These are phyloP conservation scores for Leontopithecus rosalia DNA, from an alignment of 2,797 vertebrate species.

Conservation along the genomic window DNA sequence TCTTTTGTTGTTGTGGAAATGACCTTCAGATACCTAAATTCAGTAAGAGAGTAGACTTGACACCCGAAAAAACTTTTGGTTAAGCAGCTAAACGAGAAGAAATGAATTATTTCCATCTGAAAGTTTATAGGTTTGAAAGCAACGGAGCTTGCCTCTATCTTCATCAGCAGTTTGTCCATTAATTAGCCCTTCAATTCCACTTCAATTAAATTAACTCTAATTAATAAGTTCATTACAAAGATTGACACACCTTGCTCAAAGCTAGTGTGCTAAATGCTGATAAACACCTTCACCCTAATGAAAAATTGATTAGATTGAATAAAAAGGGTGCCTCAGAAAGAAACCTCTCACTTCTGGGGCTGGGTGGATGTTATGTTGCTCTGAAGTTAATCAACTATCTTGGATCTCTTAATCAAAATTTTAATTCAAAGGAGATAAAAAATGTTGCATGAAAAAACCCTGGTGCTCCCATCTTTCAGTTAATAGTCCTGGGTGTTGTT, in stretches of 20 bases:
- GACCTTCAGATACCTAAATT: constrained; percentile 78
- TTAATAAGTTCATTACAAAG: constrained; percentile 95
- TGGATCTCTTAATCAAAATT: constrained; percentile 91
- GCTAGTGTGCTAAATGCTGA: constrained; percentile 96
- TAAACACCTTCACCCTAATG: constrained; percentile 99
- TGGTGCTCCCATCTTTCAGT: constrained; percentile 9
- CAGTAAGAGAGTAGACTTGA: constrained; percentile 72
- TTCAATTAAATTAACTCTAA: constrained; percentile 99
- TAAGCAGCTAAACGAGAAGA: constrained; percentile 74
- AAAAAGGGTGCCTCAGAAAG: constrained; percentile 85
- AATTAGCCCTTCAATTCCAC: constrained; percentile 95
- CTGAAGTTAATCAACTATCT: constrained; percentile 91
- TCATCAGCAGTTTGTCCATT: constrained; percentile 90
- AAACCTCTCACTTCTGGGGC: constrained; percentile 85
- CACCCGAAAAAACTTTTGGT: constrained; percentile 75
- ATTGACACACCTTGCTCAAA: constrained; percentile 94
- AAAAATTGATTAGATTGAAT: constrained; percentile 99
- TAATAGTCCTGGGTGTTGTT: constrained; percentile 64
- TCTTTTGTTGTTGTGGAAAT: constrained; percentile 66
- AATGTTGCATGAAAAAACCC: constrained; percentile 60
- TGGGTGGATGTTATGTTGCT: constrained; percentile 88
- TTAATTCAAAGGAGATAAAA: constrained; percentile 85
- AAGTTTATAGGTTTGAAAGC: constrained; percentile 83
- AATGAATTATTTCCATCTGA: constrained; percentile 81
- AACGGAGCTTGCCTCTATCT: constrained; percentile 84